Conservation (phyloP, 2,113 vertebrate genomes). For the Dendropsophus ebraccatus region DNA sequence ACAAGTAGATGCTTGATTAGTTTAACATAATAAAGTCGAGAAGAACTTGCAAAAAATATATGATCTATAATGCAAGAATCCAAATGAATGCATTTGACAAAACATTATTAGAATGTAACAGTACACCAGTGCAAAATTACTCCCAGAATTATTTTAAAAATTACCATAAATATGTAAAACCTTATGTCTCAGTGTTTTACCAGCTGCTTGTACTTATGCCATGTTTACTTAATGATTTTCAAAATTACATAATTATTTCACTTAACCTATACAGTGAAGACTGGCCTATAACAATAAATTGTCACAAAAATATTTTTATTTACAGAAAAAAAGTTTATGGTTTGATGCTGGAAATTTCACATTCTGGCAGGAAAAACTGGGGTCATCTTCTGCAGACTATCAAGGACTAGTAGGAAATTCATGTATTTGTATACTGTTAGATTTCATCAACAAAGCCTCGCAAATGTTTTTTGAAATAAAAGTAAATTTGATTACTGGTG, state of each 20-base stretch:
- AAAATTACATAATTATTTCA: constrained; percentile 44
- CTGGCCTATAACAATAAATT: constrained; percentile 7
- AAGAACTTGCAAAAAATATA: constrained; percentile 40
- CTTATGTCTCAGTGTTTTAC: constrained; percentile 40
- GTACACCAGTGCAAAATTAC: constrained; percentile 30
- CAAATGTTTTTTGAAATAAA: neutral
- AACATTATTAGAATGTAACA: constrained; percentile 48
- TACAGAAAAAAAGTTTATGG: neutral
- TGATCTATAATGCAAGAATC: constrained; percentile 33
- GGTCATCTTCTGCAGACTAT: neutral
- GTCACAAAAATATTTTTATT: neutral
- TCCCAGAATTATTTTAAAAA: constrained; percentile 34
- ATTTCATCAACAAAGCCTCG: too few species aligned
- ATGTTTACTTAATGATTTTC: constrained; percentile 45
- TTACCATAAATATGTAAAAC: constrained; percentile 50
- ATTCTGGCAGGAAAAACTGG: neutral
- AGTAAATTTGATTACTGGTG: too few species aligned
- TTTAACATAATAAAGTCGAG: constrained; percentile 44
- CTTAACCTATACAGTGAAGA: constrained; percentile 25
- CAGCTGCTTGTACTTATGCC: constrained; percentile 46
- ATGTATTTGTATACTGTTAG: neutral
- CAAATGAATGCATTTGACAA: constrained; percentile 42
- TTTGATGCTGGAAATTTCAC: neutral
- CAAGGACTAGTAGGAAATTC: neutral
- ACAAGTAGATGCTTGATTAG: constrained; percentile 44